Conservation (phyloP, 2,797 vertebrate species). For the Lophius americanus region DNA sequence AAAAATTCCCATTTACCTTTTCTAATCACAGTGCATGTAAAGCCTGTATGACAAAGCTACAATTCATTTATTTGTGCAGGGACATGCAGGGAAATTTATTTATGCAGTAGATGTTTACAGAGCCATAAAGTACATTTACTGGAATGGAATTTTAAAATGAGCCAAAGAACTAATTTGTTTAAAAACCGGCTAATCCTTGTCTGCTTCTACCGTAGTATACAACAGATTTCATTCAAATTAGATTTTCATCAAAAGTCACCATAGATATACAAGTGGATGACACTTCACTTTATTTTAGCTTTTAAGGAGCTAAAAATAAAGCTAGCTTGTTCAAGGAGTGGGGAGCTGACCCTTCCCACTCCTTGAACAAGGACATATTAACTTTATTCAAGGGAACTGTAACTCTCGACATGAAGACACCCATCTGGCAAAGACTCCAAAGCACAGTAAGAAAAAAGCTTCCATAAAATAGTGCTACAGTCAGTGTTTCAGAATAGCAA, state of each 20-base stretch:
- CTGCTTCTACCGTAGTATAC: slow-evolving; percentile 73
- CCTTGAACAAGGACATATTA: slow-evolving; percentile 63
- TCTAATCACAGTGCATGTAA: background rate
- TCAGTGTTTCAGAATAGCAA: slow-evolving; percentile 74
- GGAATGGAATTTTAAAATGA: slow-evolving; percentile 64
- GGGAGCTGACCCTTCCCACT: slow-evolving; percentile 57
- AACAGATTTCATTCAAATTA: slow-evolving; percentile 71
- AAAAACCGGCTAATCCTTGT: slow-evolving; percentile 68
- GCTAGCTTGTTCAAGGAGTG: too few species aligned
- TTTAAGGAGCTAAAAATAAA: background rate
- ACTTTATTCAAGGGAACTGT: slow-evolving; percentile 65
- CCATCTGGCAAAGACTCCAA: slow-evolving; percentile 69
- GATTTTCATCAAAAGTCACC: slow-evolving; percentile 60
- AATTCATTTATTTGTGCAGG: slow-evolving; percentile 52
- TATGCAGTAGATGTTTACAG: slow-evolving; percentile 59
- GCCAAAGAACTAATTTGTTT: slow-evolving; percentile 63
- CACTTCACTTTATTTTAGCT: slow-evolving; percentile 58
- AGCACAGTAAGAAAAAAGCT: slow-evolving; percentile 66
- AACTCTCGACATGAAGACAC: slow-evolving; percentile 65
- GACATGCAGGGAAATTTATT: slow-evolving; percentile 58
- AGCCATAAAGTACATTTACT: slow-evolving; percentile 60
- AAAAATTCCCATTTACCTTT: too few species aligned
- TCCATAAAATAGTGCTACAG: slow-evolving; percentile 74
- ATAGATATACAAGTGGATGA: slow-evolving; percentile 56
- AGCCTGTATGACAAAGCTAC: slow-evolving; percentile 51